Evolutionary conservation across 2,113 vertebrate species (phyloP).

Genomic region (Irena cyanogastra): DNA sequence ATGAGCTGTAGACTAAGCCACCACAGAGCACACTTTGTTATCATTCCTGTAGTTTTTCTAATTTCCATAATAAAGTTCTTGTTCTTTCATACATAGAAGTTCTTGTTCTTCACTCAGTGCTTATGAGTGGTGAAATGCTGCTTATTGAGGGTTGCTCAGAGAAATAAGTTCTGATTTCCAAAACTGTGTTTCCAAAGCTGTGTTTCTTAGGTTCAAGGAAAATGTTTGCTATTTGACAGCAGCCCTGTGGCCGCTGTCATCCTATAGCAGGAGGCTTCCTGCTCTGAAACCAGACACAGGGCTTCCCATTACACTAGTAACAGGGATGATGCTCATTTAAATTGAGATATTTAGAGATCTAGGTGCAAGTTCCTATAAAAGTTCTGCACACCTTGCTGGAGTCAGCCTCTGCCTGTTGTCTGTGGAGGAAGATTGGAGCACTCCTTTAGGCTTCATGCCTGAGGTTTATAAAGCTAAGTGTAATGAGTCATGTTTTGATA

Average conservation of each 20-base stretch:
- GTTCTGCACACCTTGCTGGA: neutral
- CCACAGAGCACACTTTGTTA: neutral
- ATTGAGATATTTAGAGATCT: neutral
- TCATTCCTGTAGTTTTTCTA: neutral
- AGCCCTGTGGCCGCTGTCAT: neutral
- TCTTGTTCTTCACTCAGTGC: neutral
- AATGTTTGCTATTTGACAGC: neutral
- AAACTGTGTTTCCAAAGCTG: too few species aligned
- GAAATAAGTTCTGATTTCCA: neutral
- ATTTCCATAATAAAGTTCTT: neutral
- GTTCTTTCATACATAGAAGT: neutral
- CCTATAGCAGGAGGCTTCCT: neutral
- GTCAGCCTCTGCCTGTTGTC: neutral
- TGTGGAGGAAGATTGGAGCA: neutral
- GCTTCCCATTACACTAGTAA: neutral
- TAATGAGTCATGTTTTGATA: neutral
- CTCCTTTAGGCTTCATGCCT: neutral
- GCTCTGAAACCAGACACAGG: neutral
- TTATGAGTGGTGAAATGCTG: neutral
- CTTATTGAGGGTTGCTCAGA: neutral
- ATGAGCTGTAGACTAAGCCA: neutral
- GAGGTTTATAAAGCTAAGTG: neutral
- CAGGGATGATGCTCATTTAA: neutral
- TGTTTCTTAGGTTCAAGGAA: neutral
- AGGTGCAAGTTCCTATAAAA: neutral